Conservation (phyloP, 64 coral and sea anemone species). For the Montipora efflorescens region DNA sequence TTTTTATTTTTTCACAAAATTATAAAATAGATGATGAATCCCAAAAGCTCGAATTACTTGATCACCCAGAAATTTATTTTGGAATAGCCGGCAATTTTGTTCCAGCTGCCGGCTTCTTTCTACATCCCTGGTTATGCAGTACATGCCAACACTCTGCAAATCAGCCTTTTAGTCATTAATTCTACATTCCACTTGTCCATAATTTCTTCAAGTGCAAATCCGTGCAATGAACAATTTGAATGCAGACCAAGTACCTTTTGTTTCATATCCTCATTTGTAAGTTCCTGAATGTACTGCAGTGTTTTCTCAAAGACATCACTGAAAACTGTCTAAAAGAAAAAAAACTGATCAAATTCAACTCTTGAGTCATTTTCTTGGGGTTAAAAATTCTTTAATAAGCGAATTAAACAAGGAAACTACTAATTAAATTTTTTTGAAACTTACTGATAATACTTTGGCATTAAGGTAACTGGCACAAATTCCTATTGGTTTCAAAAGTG, state of each 20-base stretch:
- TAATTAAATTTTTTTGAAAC: background rate
- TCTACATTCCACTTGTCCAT: too few species aligned
- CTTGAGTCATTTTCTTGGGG: background rate
- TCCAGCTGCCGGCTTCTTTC: too few species aligned
- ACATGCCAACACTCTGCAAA: too few species aligned
- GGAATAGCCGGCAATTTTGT: too few species aligned
- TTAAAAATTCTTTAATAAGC: background rate
- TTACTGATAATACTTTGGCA: slow-evolving; percentile 83
- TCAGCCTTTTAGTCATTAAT: too few species aligned
- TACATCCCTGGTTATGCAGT: too few species aligned
- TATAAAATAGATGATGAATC: too few species aligned
- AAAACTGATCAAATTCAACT: background rate
- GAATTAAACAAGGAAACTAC: background rate
- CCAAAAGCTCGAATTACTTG: too few species aligned
- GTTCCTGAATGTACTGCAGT: slow-evolving; percentile 89
- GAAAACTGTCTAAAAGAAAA: slow-evolving; percentile 71
- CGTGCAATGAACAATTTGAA: too few species aligned
- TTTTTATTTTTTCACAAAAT: too few species aligned
- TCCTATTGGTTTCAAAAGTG: slow-evolving; percentile 87
- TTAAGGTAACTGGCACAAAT: slow-evolving; percentile 92
- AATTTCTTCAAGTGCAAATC: too few species aligned
- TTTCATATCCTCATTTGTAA: slow-evolving; percentile 94
- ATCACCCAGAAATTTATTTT: too few species aligned
- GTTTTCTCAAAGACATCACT: slow-evolving; percentile 95
- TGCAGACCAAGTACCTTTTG: slow-evolving; percentile 74